phyloP scores from a whole-genome alignment of 1,140 invertebrate genomes.

The Papilio machaon region DNA sequence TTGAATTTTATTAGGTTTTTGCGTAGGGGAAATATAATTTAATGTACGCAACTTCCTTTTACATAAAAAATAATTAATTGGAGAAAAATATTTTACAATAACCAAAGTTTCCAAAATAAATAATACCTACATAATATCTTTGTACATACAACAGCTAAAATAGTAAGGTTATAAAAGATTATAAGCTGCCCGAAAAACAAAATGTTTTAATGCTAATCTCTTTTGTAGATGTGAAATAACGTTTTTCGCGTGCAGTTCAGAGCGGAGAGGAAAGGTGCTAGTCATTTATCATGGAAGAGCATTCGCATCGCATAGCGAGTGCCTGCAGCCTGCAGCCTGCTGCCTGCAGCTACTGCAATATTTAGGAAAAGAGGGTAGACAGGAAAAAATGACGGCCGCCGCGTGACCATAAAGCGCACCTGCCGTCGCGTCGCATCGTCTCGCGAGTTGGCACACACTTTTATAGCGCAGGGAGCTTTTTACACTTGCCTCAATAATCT shows the following conservation, averaged over 20 bases:
- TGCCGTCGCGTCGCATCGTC: conserved; percentile 46
- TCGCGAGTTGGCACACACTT: conserved; percentile 58
- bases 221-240: not conserved
- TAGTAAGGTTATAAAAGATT: not conserved
- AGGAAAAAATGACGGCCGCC: conserved; percentile 52
- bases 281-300: conserved; percentile 39
- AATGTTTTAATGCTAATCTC: not conserved
- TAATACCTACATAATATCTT: not conserved
- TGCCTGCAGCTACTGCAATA: conserved; percentile 48
- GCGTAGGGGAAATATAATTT: not conserved
- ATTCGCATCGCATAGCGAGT: conserved; percentile 33
- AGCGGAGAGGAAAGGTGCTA: conserved; percentile 26
- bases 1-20: conserved; percentile 4
- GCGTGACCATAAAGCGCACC: conserved; percentile 63
- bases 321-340: conserved; percentile 37
- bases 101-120: not conserved
- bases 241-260: not conserved
- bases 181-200: not conserved
- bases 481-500: conserved; percentile 39
- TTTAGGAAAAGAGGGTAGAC: conserved; percentile 49
- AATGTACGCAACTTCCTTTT: not conserved
- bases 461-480: conserved; percentile 60
- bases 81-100: not conserved
- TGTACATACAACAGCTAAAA: not conserved
- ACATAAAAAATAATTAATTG: not conserved